Conservation (phyloP, 2,113 vertebrate species). For the Carollia perspicillata region DNA sequence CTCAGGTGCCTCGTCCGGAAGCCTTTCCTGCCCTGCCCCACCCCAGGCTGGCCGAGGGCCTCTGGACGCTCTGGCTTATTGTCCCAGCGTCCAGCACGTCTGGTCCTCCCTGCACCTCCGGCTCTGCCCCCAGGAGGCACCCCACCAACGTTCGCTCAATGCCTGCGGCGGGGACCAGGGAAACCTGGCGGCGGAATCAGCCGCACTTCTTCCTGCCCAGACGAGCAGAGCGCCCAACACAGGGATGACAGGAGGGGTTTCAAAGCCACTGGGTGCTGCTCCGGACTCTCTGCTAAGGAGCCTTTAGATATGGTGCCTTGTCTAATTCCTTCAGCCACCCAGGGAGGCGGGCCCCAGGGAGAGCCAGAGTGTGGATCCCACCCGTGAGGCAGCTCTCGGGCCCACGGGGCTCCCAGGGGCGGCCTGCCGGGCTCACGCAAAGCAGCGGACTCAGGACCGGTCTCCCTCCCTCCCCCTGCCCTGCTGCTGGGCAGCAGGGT, state of each 20-base stretch:
- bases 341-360: rapidly evolving
- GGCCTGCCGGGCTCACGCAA: not conserved
- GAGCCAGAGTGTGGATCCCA: not conserved
- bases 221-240: not conserved
- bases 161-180: not conserved
- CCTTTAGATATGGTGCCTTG: rapidly evolving
- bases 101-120: not conserved
- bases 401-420: not conserved
- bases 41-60: not conserved
- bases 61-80: too few relatives aligned
- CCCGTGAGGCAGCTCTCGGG: not conserved
- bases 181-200: not conserved
- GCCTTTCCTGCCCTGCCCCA: too few relatives aligned
- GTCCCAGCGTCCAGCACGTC: not conserved
- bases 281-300: not conserved
- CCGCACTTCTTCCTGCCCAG: not conserved
- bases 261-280: rapidly evolving
- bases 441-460: rapidly evolving
- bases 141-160: not conserved
- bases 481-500: not conserved
- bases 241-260: not conserved
- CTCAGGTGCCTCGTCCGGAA: not conserved
- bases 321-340: not conserved
- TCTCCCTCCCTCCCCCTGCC: too few relatives aligned
- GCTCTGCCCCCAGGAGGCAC: not conserved